phyloP scores from a whole-genome alignment of 1,140 invertebrate genomes.

The Heliconius hewitsoni region DNA sequence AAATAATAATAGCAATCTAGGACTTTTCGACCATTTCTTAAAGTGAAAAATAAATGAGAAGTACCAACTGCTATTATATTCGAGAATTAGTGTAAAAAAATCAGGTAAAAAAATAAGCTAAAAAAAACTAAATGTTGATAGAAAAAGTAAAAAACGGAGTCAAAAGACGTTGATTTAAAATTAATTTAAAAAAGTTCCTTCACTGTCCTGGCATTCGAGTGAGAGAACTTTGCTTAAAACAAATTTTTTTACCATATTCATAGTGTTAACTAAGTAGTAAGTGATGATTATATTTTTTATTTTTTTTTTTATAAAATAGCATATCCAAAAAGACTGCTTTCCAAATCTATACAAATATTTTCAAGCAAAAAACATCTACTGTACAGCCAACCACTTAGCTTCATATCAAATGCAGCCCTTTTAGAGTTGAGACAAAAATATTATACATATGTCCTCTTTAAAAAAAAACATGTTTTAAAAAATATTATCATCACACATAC shows the following conservation, averaged over 20 bases:
- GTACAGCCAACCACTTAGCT: constrained; percentile 69
- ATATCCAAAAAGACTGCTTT: constrained; percentile 49
- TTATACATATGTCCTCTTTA: neutral
- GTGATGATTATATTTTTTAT: constrained; percentile 48
- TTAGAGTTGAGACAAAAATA: constrained; percentile 38
- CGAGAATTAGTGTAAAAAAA: constrained; percentile 56
- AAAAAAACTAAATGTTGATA: constrained; percentile 56
- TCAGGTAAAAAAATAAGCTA: constrained; percentile 73
- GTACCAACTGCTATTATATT: constrained; percentile 45
- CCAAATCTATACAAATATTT: constrained; percentile 57
- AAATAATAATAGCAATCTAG: constrained; percentile 36
- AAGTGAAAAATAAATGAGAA: constrained; percentile 4
- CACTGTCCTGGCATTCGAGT: constrained; percentile 18
- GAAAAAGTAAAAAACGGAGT: constrained; percentile 50
- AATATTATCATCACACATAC: constrained; percentile 48
- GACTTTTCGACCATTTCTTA: neutral
- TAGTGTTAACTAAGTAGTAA: constrained; percentile 63
- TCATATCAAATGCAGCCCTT: constrained; percentile 47
- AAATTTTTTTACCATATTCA: constrained; percentile 72
- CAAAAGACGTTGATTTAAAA: constrained; percentile 35
- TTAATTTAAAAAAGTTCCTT: constrained; percentile 29
- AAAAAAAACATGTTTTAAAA: constrained; percentile 9
- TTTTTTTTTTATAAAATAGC: constrained; percentile 17
- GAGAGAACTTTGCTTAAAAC: constrained; percentile 51
- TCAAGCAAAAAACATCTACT: constrained; percentile 73